A percentile compares a stretch with the other conserved stretches of the same genome.
Conservation (phyloP, 2,113 vertebrate species). For the Chloropsis cyanopogon region DNA sequence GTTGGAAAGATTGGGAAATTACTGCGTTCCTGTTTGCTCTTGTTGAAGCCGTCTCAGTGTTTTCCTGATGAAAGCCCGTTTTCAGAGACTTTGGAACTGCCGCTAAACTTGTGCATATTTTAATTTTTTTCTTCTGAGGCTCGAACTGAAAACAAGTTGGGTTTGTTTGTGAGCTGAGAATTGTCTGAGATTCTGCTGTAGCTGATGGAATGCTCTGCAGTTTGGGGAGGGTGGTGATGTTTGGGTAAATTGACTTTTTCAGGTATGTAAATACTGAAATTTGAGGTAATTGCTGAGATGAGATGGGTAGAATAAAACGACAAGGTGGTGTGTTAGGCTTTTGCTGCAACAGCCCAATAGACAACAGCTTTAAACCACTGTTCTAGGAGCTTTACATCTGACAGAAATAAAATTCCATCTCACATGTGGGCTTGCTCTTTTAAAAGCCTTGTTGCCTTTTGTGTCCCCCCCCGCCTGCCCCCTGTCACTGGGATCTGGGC, state of each 20-base stretch:
- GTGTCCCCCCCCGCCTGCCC: background rate
- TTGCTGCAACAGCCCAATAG: background rate
- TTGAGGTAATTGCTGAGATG: background rate
- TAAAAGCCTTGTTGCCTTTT: background rate
- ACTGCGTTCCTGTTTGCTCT: background rate
- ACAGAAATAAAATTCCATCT: background rate
- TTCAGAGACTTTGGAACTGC: constrained; percentile 3
- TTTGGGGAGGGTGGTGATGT: background rate
- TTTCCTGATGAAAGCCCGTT: constrained; percentile 17
- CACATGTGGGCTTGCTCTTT: background rate
- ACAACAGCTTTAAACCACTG: background rate
- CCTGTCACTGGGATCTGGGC: background rate
- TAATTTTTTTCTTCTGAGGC: background rate
- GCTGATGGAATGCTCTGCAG: background rate
- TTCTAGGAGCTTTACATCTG: background rate
- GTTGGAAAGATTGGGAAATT: constrained; percentile 31
- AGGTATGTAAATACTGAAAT: constrained; percentile 10
- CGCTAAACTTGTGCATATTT: background rate
- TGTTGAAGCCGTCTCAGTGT: constrained; percentile 30
- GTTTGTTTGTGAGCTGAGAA: background rate
- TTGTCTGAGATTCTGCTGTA: background rate
- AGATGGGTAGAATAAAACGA: background rate
- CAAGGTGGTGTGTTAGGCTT: background rate
- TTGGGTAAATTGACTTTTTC: background rate
- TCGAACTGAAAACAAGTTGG: background rate